Evolutionary conservation across 2,113 vertebrate species (phyloP).

Genomic region (Syngnathus typhle): DNA sequence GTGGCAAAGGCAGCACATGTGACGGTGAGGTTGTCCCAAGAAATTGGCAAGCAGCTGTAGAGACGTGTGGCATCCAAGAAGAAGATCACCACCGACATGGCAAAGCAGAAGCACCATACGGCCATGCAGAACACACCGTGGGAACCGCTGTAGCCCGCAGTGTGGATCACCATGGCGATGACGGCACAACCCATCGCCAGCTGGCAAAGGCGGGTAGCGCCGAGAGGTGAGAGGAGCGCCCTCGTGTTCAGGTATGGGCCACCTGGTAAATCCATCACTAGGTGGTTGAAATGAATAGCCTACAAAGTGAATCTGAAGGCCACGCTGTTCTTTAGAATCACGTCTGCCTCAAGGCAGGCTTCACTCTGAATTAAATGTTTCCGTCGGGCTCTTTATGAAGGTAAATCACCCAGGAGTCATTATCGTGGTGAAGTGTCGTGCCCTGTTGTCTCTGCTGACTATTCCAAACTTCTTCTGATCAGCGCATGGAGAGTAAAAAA

Average conservation of each 20-base stretch:
- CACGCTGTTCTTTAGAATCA: not conserved
- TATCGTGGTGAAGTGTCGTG: not conserved
- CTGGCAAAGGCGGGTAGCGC: constrained; percentile 79
- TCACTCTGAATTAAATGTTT: not conserved
- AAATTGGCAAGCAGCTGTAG: constrained; percentile 79
- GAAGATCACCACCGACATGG: constrained; percentile 71
- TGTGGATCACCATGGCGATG: constrained; percentile 83
- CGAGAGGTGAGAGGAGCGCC: constrained; percentile 77
- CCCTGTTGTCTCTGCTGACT: not conserved
- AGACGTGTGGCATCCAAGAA: constrained; percentile 81
- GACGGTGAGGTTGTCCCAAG: constrained; percentile 94
- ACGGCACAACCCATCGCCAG: constrained; percentile 78
- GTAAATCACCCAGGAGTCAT: not conserved
- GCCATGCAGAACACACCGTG: constrained; percentile 88
- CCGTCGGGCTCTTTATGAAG: not conserved
- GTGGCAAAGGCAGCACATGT: constrained; percentile 83
- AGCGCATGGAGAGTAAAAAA: not conserved
- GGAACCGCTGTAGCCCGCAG: constrained; percentile 73
- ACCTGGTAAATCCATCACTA: constrained; percentile 69
- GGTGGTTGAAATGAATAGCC: not conserved
- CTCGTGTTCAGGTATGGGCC: constrained; percentile 76
- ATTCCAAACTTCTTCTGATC: not conserved
- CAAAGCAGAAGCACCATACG: constrained; percentile 85
- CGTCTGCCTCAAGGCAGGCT: not conserved
- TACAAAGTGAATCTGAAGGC: not conserved